These are phyloP conservation scores for Artibeus lituratus DNA, from an alignment of 2,797 vertebrate species.

Conservation along the genomic window DNA sequence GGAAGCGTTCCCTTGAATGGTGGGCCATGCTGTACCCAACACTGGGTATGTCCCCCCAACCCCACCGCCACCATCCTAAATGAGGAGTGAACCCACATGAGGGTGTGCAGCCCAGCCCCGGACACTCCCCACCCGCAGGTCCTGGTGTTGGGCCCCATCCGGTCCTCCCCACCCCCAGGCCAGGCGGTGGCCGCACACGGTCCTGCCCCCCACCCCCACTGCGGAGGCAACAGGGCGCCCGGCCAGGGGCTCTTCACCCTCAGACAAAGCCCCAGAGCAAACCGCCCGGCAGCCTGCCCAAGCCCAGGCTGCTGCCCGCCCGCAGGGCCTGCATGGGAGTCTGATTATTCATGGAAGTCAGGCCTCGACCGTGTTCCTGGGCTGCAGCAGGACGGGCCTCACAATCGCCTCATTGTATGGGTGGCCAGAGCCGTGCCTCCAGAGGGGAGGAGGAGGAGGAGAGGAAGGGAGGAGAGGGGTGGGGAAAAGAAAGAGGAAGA, in stretches of 20 bases:
- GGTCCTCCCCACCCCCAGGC: neutral
- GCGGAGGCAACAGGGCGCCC: neutral
- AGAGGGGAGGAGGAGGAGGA: fast-evolving
- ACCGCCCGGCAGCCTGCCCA: neutral
- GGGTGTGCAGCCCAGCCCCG: neutral
- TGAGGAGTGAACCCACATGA: fast-evolving
- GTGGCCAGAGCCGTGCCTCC: neutral
- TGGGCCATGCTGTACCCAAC: fast-evolving
- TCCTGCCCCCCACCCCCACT: neutral
- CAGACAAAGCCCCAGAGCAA: slow-evolving; percentile 52
- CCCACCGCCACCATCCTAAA: fast-evolving
- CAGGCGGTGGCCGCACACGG: neutral
- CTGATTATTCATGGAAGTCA: slow-evolving; percentile 59
- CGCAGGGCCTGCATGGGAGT: neutral
- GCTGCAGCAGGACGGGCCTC: neutral
- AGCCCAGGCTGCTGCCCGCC: slow-evolving; percentile 52
- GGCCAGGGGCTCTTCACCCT: slow-evolving; percentile 48
- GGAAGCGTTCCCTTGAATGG: fast-evolving
- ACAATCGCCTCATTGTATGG: slow-evolving; percentile 64
- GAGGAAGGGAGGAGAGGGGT: fast-evolving
- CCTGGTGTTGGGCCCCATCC: fast-evolving
- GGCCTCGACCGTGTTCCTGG: slow-evolving; percentile 48
- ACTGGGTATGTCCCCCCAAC: fast-evolving
- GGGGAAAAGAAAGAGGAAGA: fast-evolving
- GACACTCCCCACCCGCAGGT: neutral